Evolutionary conservation across 2,113 vertebrate species (phyloP), one percentile per base, ranked within the genome.

Genomic region (Prinia subflava): DNA sequence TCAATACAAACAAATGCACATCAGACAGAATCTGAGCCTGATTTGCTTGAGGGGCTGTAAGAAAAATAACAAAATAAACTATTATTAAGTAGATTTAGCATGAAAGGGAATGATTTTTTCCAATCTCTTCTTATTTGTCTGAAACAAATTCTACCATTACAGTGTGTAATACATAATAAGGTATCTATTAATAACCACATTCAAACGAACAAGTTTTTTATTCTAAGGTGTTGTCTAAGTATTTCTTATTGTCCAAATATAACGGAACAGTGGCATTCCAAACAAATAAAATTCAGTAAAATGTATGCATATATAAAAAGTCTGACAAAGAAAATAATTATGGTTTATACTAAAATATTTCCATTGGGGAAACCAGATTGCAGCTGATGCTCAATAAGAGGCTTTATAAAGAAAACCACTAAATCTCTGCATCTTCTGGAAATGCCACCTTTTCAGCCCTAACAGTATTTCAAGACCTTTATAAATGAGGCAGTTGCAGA

Each of bases 1-100:
- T 92, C 88, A 95, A 83, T 81, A 92, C 82, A 95, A 95, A 94
- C 74, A 93, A 96, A 91, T 33, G 79, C 79, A 78, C 59, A 83
- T 80, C 71, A 93, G 55, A 82, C 47, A 92, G 50, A 90, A 83
- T 70, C 56, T 13, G 15, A 77, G 42, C 19, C 50, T 83, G 79
- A 77, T 80, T 83, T 74, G 63, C 79, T 93, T 56, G 27, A 93
- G 75, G 46, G 50, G 2, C 42, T 80, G 30, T 44, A 63, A 76
- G 52, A 80, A 83, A 44, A 92, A 69, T 28, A 88, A 89, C 22
- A 64, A 73, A 73, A 80, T n/a, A 69, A 17, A 1, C 15, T 57
- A 74, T 41, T 84, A 89, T 77, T 90, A 94, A 80, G 33, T 33
- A 74, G 74, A 76, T 77, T 69, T 88, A 89, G 44, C 39, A 63